These are phyloP conservation scores for Apotomis capreana DNA, from an alignment of 2,888 invertebrate species.

Conservation along the genomic window DNA sequence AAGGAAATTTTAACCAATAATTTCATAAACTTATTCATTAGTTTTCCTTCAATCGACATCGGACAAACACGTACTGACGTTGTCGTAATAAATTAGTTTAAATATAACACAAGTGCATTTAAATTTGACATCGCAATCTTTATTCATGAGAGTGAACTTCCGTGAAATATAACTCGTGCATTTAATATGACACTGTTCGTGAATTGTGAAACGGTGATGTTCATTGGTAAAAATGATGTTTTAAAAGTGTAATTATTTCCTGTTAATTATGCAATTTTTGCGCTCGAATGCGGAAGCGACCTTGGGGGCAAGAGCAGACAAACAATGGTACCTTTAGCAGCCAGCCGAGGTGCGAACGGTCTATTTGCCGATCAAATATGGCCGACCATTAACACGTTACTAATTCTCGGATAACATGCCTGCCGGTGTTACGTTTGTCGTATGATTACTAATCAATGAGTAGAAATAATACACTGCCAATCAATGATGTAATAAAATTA, in stretches of 20 bases:
- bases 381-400: slow-evolving; percentile 46
- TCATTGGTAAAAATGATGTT: slow-evolving; percentile 4
- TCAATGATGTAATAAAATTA: slow-evolving; percentile 7
- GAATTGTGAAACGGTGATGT: slow-evolving; percentile 19
- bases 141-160: slow-evolving; percentile 38
- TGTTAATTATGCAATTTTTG: background rate
- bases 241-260: slow-evolving; percentile 40
- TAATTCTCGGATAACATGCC: slow-evolving; percentile 38
- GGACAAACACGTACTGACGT: slow-evolving; percentile 45
- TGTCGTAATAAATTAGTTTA: slow-evolving; percentile 23
- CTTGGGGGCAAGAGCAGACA: slow-evolving; percentile 49
- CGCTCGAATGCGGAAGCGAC: slow-evolving; percentile 45
- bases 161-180: slow-evolving; percentile 24
- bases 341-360: slow-evolving; percentile 60
- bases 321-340: slow-evolving; percentile 61
- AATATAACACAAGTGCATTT: slow-evolving; percentile 31
- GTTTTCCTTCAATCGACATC: slow-evolving; percentile 58
- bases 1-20: slow-evolving; percentile 38
- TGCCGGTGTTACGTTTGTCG: slow-evolving; percentile 31
- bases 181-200: slow-evolving; percentile 29
- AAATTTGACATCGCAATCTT: slow-evolving; percentile 36
- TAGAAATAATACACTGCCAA: background rate
- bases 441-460: slow-evolving; percentile 1
- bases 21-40: slow-evolving; percentile 46
- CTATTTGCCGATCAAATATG: slow-evolving; percentile 63